phyloP scores from a whole-genome alignment of 2,888 invertebrate species.

The Diadegma fenestrale region DNA sequence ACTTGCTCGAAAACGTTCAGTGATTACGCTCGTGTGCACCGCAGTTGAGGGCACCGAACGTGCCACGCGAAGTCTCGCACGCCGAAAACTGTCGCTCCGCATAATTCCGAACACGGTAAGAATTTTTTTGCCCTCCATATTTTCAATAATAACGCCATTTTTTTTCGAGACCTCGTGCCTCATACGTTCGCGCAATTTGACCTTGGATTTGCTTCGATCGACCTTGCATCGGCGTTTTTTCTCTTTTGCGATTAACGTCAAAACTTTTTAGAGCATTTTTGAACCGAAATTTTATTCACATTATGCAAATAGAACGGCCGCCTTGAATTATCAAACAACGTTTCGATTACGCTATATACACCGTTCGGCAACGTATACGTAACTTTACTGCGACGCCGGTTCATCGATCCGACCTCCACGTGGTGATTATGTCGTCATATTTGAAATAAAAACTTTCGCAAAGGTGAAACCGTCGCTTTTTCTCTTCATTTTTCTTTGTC shows the following conservation, averaged over 20 bases:
- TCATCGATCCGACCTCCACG: slow-evolving; percentile 52
- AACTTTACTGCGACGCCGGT: slow-evolving; percentile 43
- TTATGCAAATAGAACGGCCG: background rate
- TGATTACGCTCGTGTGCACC: slow-evolving; percentile 58
- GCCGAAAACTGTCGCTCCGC: background rate
- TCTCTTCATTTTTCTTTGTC: background rate
- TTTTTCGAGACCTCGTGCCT: background rate
- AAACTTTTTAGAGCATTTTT: background rate
- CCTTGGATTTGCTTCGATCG: background rate
- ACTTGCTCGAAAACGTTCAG: slow-evolving; percentile 7
- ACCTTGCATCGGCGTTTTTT: background rate
- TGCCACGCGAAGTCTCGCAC: background rate
- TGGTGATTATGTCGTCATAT: slow-evolving; percentile 37
- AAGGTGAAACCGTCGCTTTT: slow-evolving; percentile 18
- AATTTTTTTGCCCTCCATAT: background rate
- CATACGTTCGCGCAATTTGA: background rate
- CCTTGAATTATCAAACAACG: slow-evolving; percentile 11
- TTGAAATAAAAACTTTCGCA: slow-evolving; percentile 34
- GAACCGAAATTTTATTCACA: background rate
- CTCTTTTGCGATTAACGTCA: background rate
- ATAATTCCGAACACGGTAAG: slow-evolving; percentile 14
- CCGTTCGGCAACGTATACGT: slow-evolving; percentile 13
- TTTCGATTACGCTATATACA: background rate
- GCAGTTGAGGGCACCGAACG: slow-evolving; percentile 47
- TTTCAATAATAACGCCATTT: background rate